These are phyloP conservation scores for Parapristionchus giblindavisi DNA, from an alignment of 2,888 invertebrate species.

Conservation along the genomic window DNA sequence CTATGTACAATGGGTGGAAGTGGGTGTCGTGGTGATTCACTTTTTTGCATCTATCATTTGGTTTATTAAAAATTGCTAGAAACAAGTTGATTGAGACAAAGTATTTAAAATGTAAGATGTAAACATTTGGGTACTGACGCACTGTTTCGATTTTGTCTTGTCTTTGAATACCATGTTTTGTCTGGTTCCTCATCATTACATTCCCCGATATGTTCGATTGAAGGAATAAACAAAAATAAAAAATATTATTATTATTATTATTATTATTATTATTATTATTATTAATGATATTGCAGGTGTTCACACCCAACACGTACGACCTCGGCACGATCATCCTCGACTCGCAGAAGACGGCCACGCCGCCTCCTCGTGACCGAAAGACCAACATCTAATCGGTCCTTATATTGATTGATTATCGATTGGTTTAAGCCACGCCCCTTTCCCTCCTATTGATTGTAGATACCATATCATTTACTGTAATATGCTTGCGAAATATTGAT, in stretches of 20 bases:
- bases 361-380: slow-evolving; percentile 27
- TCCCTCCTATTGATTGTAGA: not conserved
- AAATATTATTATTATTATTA: not conserved
- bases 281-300: slow-evolving; percentile 37
- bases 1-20: too few relatives aligned
- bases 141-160: too few relatives aligned
- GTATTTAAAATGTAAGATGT: too few relatives aligned
- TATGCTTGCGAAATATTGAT: too few relatives aligned
- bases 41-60: too few relatives aligned
- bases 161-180: too few relatives aligned
- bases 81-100: too few relatives aligned
- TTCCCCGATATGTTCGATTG: too few relatives aligned
- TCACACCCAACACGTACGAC: slow-evolving; percentile 64
- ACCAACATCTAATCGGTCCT: slow-evolving; percentile 29
- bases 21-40: too few relatives aligned
- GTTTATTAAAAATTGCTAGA: too few relatives aligned
- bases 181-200: too few relatives aligned
- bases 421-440: not conserved
- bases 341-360: slow-evolving; percentile 27
- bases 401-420: not conserved
- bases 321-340: slow-evolving; percentile 62
- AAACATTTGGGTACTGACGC: too few relatives aligned
- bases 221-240: not conserved
- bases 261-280: not conserved
- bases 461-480: slow-evolving; percentile 6